Percentiles rank a stretch among this genome's conserved stretches.
These are phyloP conservation scores for Cairina moschata DNA, from an alignment of 2,113 vertebrate genomes.

Conservation along the genomic window DNA sequence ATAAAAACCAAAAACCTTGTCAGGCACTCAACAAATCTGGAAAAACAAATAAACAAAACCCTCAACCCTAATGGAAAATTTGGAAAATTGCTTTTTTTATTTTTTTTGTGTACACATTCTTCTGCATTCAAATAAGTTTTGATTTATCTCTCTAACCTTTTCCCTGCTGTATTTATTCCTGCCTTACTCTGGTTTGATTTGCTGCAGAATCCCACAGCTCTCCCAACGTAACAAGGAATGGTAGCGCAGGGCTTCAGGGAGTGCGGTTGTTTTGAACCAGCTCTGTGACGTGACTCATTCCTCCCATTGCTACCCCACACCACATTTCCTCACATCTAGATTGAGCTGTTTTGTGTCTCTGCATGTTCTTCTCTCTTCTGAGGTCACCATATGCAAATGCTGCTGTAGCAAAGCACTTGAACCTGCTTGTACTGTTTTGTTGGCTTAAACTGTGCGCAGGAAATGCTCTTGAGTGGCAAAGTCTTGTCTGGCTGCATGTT, in stretches of 20 bases:
- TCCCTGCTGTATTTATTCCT: neutral
- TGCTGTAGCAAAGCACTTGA: neutral
- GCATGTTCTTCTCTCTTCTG: neutral
- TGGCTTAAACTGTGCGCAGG: neutral
- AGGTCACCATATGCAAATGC: neutral
- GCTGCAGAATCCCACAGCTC: neutral
- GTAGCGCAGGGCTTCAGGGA: neutral
- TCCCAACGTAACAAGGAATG: neutral
- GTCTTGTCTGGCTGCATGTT: neutral
- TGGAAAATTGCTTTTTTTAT: neutral
- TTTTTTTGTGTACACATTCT: neutral
- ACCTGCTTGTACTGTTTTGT: neutral
- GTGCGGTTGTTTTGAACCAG: neutral
- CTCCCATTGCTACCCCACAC: neutral
- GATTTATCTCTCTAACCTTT: neutral
- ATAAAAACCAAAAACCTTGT: fast-evolving
- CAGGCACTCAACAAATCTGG: neutral
- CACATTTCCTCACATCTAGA: neutral
- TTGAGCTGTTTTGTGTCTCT: neutral
- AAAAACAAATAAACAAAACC: neutral
- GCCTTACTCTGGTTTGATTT: neutral
- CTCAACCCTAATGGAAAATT: neutral
- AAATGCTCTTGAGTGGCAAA: neutral
- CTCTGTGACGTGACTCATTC: neutral
- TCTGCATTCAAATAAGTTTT: neutral